Evolutionary conservation across 2,113 vertebrate species (phyloP), one percentile per base, ranked within the genome.

Genomic region (Erythrolamprus reginae): DNA sequence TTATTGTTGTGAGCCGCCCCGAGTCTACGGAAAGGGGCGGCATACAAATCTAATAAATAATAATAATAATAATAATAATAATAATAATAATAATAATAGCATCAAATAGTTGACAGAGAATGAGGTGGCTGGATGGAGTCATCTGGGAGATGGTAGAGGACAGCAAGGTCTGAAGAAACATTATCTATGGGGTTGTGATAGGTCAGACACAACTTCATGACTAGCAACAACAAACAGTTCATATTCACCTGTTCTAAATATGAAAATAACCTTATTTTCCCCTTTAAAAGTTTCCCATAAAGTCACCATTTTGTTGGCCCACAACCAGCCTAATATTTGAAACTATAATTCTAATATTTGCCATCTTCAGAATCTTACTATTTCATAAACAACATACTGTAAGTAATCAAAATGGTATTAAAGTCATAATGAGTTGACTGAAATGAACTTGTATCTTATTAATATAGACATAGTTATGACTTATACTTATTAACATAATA

Each of bases 371-470:
- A 70, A 12, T 91, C n/a, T 56, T 93, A 61, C n/a, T 87, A 83
- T 93, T 96, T 94, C 91, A 91, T 86, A 95, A 88, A 90, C 92
- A 87, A 91, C 89, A 89, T 91, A 45, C 45, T 45, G 45, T 45
- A 93, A 92, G 17, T 38, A 89, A 91, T 91, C 53, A 93, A 93
- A 95, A 93, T 50, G 33, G 5, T 51, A 88, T 96, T 94, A 92
- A 93, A 92, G 90, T 52, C 82, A 90, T 89, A 87, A 47, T 19
- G 91, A n/a, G 38, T 94, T 92, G 86, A 17, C 87, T 92, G 90
- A 92, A 87, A 92, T 90, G 17, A 92, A 48, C 84, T 92, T 95
- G 51, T 92, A 93, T 92, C 65, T 88, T 91, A 92, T 88, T 85
- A 96, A 95, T 90, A 87, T 38, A 91, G 55, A 94, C 53, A 86